Base-by-base conservation (phyloP, 2,888 invertebrate genomes). In the Coremacera marginata region DNA sequence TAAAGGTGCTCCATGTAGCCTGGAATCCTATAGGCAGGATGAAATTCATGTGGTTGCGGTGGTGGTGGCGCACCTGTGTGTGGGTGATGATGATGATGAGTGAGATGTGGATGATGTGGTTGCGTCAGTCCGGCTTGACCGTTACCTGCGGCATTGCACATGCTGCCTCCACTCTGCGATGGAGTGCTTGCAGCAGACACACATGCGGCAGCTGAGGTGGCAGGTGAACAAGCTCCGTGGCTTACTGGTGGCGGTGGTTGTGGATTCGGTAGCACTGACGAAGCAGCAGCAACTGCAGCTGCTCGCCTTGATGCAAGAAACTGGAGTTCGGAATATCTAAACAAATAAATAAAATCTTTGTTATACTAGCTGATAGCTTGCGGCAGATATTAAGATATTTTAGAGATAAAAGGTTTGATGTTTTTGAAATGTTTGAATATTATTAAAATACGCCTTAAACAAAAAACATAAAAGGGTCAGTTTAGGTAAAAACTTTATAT, bases 1-100 rank as follows among this genome's bases (percentile, higher is more conserved):
- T 94, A 94, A 83, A 94, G 91, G 90, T 94, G 94, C 91, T 94
- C 94, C 93, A 94, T 94, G 91, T 94, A 94, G 87, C 93, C 93
- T 81, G 92, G 92, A 86, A 94, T 92, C 89, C 94, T 92, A 88
- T 94, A 94, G 81, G 94, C 93, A 83, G 93, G 93, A 90, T 93
- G 93, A 80, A 89, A 89, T 57, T 89, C 89, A 86, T 89, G 87
- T 89, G 91, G 86, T 89, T 92, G 90, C 22, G 70, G 85, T 87
- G 91, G 90, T 52, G 76, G 68, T 9, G 76, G 68, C 8, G 88
- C 89, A 87, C 88, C 90, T 88, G 90, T 73, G 51, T 80, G 83
- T 3, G 76, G 65, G 75, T 79, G 85, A 65, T 79, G 86, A 65
- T 79, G 82, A 76, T 65, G 82, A 70, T 80, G 82, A 1, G 44